These are phyloP conservation scores for Myotis planiceps DNA, from an alignment of 2,797 vertebrate genomes.

Conservation along the genomic window DNA sequence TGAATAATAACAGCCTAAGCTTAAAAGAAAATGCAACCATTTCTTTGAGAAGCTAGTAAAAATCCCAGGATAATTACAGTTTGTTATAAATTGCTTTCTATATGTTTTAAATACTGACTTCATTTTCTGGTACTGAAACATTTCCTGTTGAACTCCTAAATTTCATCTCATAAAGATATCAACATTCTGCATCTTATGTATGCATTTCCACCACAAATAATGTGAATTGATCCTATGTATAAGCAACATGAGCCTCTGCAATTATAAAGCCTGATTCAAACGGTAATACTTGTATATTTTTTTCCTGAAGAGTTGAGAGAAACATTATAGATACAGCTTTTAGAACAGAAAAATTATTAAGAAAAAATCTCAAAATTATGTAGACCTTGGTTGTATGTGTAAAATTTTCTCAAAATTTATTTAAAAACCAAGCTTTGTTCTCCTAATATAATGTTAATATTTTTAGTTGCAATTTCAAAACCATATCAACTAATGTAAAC, in stretches of 20 bases:
- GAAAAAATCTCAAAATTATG: background rate
- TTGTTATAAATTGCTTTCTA: constrained; percentile 13
- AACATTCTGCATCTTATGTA: background rate
- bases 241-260: background rate
- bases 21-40: background rate
- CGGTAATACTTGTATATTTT: background rate
- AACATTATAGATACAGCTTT: background rate
- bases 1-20: background rate
- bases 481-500: background rate
- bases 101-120: background rate
- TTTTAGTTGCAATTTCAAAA: constrained; percentile 2
- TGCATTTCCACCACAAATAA: background rate
- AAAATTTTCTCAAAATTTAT: background rate
- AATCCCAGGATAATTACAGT: constrained; percentile 3
- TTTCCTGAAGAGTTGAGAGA: background rate
- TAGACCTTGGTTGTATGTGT: background rate
- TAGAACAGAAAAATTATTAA: background rate
- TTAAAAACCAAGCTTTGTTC: background rate
- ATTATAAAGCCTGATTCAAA: background rate
- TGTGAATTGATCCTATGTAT: background rate
- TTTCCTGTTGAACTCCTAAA: background rate
- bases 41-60: background rate
- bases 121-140: background rate
- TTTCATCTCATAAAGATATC: background rate
- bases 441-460: background rate